Evolutionary conservation across 2,888 invertebrate species (phyloP).

Genomic region (Drosophila tripunctata): DNA sequence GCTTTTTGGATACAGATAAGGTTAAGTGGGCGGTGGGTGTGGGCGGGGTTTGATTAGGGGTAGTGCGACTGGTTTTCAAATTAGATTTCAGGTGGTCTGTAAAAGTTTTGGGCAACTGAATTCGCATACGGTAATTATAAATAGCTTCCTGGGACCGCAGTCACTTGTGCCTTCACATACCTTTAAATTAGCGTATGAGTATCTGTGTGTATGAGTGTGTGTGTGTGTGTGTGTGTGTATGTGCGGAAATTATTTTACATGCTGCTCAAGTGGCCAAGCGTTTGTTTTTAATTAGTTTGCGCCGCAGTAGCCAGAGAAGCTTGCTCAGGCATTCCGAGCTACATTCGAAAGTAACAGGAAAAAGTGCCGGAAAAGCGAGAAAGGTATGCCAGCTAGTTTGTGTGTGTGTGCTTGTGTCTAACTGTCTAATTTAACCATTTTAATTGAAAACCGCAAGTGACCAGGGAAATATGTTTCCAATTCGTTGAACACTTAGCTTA

Average conservation of each 20-base stretch:
- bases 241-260: slow-evolving; percentile 55
- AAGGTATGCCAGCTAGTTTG: not conserved
- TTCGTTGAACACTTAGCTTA: slow-evolving; percentile 55
- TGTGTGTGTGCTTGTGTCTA: not conserved
- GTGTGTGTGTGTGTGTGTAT: not conserved
- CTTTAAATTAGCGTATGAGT: slow-evolving; percentile 7
- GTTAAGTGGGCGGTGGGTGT: too few relatives aligned
- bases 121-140: slow-evolving; percentile 71
- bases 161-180: slow-evolving; percentile 38
- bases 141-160: slow-evolving; percentile 61
- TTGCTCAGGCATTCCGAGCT: slow-evolving; percentile 19
- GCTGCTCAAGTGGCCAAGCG: slow-evolving; percentile 69
- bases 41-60: not conserved
- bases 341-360: too few relatives aligned
- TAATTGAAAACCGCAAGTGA: slow-evolving; percentile 69
- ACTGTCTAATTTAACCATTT: slow-evolving; percentile 49
- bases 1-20: too few relatives aligned
- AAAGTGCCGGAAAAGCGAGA: not conserved
- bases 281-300: slow-evolving; percentile 74
- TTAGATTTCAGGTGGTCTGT: slow-evolving; percentile 43
- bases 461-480: slow-evolving; percentile 55
- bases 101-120: slow-evolving; percentile 52
- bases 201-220: slow-evolving; percentile 6
- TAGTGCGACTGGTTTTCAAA: slow-evolving; percentile 26
- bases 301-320: slow-evolving; percentile 53